Evolutionary conservation across 2,797 vertebrate genomes (phyloP).

Genomic region (Decapterus maruadsi): DNA sequence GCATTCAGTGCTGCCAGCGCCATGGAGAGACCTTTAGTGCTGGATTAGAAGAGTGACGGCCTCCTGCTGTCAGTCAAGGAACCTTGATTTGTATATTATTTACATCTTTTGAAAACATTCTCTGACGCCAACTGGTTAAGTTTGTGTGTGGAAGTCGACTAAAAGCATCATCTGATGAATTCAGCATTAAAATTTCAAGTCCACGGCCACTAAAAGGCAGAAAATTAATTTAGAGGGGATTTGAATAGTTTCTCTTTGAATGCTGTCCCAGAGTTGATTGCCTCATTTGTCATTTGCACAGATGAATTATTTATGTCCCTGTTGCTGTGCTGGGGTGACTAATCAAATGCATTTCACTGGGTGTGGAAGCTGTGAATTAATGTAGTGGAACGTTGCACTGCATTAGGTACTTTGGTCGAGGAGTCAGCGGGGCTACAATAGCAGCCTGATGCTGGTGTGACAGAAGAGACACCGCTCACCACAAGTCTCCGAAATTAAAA

Average conservation of each 20-base stretch:
- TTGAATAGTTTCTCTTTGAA: conserved; percentile 81
- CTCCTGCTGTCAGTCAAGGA: conserved; percentile 11
- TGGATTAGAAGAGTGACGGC: conserved; percentile 8
- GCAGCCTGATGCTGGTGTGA: conserved; percentile 31
- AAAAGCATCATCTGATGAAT: conserved; percentile 61
- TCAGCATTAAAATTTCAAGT: conserved; percentile 67
- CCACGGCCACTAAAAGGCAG: conserved; percentile 66
- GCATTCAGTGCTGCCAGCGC: conserved; percentile 21
- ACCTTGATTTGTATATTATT: conserved; percentile 18
- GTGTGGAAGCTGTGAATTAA: conserved; percentile 71
- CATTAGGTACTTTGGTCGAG: conserved; percentile 58
- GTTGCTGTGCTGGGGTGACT: conserved; percentile 76
- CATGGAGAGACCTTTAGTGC: conserved; percentile 9
- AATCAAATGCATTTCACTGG: conserved; percentile 81
- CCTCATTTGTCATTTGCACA: conserved; percentile 84
- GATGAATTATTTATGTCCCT: conserved; percentile 85
- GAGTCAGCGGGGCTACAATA: conserved; percentile 48
- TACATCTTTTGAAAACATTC: conserved; percentile 21
- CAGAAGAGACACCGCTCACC: conserved; percentile 30
- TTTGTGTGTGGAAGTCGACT: conserved; percentile 31
- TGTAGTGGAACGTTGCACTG: conserved; percentile 66
- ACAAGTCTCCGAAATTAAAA: conserved; percentile 9
- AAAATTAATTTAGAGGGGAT: conserved; percentile 80
- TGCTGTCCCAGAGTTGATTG: conserved; percentile 81
- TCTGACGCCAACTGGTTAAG: conserved; percentile 22